These are phyloP conservation scores for Nebria salina DNA, from an alignment of 2,888 invertebrate genomes.

Conservation along the genomic window DNA sequence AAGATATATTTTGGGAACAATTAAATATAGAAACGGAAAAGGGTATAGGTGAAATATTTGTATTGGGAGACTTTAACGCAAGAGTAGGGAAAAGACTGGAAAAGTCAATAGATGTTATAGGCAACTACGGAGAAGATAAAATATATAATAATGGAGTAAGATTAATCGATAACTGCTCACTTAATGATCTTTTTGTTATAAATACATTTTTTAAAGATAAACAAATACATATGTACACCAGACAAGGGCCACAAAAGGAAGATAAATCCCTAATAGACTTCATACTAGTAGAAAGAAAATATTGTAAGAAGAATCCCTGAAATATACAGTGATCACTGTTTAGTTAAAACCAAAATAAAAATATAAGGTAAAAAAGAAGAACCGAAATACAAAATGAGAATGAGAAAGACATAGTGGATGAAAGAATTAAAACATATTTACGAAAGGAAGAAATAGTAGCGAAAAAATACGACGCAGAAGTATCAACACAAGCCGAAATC, in stretches of 20 bases:
- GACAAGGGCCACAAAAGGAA: not conserved
- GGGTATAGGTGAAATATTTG: not conserved
- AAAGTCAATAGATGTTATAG: not conserved
- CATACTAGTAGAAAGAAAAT: conserved; percentile 1
- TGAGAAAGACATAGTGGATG: conserved; percentile 7
- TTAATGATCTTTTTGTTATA: not conserved
- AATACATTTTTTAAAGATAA: conserved; percentile 20
- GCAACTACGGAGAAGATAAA: conserved; percentile 13
- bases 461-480: no score
- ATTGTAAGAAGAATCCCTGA: conserved; percentile 7
- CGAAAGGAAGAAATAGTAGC: not conserved
- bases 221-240: conserved; percentile 18
- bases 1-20: conserved; percentile 18
- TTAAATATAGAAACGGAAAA: conserved; percentile 11
- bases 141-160: conserved; percentile 25
- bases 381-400: conserved; percentile 9
- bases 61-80: conserved; percentile 28
- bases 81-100: conserved; percentile 18
- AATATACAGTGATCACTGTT: conserved; percentile 14
- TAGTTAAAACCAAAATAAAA: conserved; percentile 2
- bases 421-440: conserved; percentile 3
- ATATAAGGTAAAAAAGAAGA: not conserved
- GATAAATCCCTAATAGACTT: conserved; percentile 19
- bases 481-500: no score
- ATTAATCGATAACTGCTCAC: conserved; percentile 19